These are phyloP conservation scores for Gadus chalcogrammus DNA, from an alignment of 2,113 vertebrate species.

Conservation along the genomic window DNA sequence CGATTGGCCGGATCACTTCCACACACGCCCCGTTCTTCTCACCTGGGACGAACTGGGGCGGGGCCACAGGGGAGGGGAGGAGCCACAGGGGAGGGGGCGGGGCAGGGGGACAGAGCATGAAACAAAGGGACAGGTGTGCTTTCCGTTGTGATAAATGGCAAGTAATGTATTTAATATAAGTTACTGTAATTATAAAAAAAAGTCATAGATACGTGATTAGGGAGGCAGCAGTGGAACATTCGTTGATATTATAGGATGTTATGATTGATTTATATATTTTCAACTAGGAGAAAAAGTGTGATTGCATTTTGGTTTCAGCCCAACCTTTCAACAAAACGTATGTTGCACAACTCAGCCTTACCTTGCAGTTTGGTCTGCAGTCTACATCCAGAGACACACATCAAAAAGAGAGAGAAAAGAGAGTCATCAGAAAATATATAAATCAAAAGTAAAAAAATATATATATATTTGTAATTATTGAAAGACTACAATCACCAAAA, in stretches of 20 bases:
- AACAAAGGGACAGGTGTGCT: conserved; percentile 21
- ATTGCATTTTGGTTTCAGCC: too few species aligned
- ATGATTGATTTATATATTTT: too few species aligned
- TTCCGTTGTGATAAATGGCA: too few species aligned
- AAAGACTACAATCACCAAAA: background rate
- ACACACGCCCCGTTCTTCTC: conserved; percentile 87
- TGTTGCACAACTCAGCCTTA: conserved; percentile 49
- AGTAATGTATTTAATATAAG: too few species aligned
- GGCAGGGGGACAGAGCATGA: conserved; percentile 14
- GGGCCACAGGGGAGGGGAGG: background rate
- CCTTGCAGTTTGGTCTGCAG: conserved; percentile 93
- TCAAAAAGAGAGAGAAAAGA: conserved; percentile 11
- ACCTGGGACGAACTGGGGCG: conserved; percentile 77
- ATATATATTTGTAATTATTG: background rate
- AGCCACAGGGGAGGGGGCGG: conserved; percentile 12
- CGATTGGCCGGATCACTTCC: conserved; percentile 85
- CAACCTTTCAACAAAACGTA: too few species aligned
- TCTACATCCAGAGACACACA: conserved; percentile 65
- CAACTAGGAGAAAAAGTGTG: conserved; percentile 1
- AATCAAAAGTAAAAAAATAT: background rate
- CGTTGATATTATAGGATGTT: background rate
- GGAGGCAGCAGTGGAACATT: too few species aligned
- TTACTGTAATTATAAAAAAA: too few species aligned
- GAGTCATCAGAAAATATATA: background rate
- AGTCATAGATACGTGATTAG: too few species aligned